Percentiles rank a stretch among this genome's conserved stretches.
Conservation (phyloP, 2,888 invertebrate genomes). For the Tethea ocularis region DNA sequence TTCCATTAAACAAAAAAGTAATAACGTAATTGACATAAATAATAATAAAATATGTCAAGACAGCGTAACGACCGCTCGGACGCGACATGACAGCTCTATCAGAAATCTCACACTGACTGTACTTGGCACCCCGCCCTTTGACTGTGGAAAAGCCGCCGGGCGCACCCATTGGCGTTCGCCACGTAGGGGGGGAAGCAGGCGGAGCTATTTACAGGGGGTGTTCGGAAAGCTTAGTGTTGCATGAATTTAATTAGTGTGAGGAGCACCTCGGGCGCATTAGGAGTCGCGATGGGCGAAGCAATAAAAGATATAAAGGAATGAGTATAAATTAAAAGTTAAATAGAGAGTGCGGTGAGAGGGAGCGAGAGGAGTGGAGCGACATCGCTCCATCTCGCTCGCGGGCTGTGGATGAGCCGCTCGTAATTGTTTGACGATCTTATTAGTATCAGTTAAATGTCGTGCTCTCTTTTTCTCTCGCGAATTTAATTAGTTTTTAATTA, state of each 20-base stretch:
- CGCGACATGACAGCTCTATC: constrained; percentile 82
- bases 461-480: constrained; percentile 80
- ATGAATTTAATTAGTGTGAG: constrained; percentile 84
- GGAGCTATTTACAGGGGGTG: constrained; percentile 46
- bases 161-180: constrained; percentile 49
- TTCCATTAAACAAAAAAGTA: constrained; percentile 83
- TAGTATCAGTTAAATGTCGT: constrained; percentile 83
- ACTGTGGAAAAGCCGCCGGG: constrained; percentile 40
- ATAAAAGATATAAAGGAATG: constrained; percentile 85
- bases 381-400: constrained; percentile 41
- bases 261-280: constrained; percentile 83
- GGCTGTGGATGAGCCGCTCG: constrained; percentile 64
- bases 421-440: constrained; percentile 85
- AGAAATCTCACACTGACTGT: constrained; percentile 74
- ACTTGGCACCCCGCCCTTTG: constrained; percentile 46
- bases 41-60: constrained; percentile 83
- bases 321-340: constrained; percentile 85
- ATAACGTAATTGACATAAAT: constrained; percentile 84
- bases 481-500: constrained; percentile 84
- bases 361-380: constrained; percentile 42
- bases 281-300: constrained; percentile 83
- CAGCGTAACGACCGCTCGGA: constrained; percentile 79
- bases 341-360: constrained; percentile 68
- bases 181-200: constrained; percentile 46
- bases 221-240: constrained; percentile 79